A percentile compares a stretch with the other conserved stretches of the same genome.
Conservation (phyloP, 2,113 vertebrate genomes). For the Chroicocephalus ridibundus region DNA sequence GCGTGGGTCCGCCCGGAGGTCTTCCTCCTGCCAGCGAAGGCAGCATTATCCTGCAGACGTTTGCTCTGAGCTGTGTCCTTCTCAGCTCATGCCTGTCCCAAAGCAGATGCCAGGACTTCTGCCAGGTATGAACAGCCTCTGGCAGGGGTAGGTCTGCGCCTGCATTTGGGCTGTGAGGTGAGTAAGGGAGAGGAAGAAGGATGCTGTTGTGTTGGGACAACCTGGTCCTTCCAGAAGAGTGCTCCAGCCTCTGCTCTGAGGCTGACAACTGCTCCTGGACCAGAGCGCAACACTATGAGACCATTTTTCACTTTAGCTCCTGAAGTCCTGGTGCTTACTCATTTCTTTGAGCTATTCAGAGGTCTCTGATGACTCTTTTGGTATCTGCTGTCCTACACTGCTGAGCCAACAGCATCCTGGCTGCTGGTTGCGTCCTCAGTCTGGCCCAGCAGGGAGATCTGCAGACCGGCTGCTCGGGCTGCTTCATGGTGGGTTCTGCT, state of each 20-base stretch:
- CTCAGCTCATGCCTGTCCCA: not conserved
- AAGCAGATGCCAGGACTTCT: not conserved
- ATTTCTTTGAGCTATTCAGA: not conserved
- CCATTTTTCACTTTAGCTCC: not conserved
- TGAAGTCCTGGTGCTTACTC: not conserved
- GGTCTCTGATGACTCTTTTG: not conserved
- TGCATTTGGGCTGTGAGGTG: not conserved
- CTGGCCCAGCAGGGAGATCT: not conserved
- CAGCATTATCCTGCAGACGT: accelerated
- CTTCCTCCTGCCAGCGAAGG: not conserved
- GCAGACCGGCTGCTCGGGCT: not conserved
- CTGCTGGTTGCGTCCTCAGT: not conserved
- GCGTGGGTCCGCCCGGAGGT: not conserved
- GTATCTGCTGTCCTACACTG: not conserved
- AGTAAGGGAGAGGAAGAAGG: not conserved
- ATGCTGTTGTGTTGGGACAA: not conserved
- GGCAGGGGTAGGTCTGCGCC: not conserved
- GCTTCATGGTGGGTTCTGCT: not conserved
- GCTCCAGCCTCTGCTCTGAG: not conserved
- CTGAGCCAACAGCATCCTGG: not conserved
- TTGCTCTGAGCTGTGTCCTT: not conserved
- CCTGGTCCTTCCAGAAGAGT: not conserved
- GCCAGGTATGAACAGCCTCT: not conserved
- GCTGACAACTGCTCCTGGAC: not conserved
- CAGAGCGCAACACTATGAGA: not conserved